Evolutionary conservation across 2,888 invertebrate genomes (phyloP), one percentile per base, ranked within the genome.

Genomic region (Ptilodon capucinus): DNA sequence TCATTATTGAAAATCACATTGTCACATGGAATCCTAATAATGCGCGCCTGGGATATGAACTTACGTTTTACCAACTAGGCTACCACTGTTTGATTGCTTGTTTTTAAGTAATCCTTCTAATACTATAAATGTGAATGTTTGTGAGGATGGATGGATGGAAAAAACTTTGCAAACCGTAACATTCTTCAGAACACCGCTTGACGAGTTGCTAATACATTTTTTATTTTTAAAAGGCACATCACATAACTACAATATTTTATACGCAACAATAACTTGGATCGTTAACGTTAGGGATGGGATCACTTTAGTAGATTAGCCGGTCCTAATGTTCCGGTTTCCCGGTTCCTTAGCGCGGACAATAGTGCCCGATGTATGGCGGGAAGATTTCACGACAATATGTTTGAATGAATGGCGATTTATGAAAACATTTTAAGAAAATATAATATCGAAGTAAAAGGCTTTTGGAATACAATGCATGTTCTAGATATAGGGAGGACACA

Each of bases 251-350:
- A 58, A 69, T 74, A 71, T 70, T 73, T 76, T 78, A 55, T 64
- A 47, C 56, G 60, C 76, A 72, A 76, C 79, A 78, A 79, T 72
- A 60, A 56, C 43, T 54, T 64, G 43, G 48, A 63, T 64, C 51
- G 48, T 40, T 4, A 25, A 64, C 64, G 60, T 59, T 71, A 71
- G 63, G 48, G 71, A 71, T 67, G 68, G 58, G 64, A 59, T 72
- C 81, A 82, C 84, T 85, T 79, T 79, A 71, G 60, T 35, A 83
- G 84, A 86, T 86, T 85, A 84, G 75, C 78, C 53, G 51, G 40
- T 45, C 49, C 62, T 81, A 82, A 84, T 82, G 81, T 70, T 62
- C 80, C 84, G 81, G 77, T 71, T 50, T 54, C 51, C 51, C 51
- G 57, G 48, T 56, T 51, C 54, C 47, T 48, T n/a, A 48, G 50